Percentiles rank a stretch among this genome's conserved stretches.
Conservation (phyloP, 2,113 vertebrate genomes). For the Zosterops hypoxanthus region DNA sequence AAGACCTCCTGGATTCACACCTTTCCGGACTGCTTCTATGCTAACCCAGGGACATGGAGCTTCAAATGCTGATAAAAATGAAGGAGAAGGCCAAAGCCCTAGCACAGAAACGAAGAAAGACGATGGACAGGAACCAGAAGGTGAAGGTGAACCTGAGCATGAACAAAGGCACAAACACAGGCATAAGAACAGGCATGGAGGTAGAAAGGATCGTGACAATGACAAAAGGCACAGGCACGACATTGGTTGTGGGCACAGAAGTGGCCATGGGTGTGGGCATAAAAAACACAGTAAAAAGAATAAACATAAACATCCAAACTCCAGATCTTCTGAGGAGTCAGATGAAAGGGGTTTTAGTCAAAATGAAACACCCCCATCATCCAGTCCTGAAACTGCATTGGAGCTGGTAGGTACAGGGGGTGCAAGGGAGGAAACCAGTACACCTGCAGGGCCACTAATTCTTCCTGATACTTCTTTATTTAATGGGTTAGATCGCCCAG, state of each 20-base stretch:
- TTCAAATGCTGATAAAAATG: neutral
- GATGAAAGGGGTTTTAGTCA: constrained; percentile 46
- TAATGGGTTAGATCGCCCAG: constrained; percentile 51
- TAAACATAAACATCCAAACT: neutral
- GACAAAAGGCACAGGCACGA: neutral
- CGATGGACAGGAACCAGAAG: neutral
- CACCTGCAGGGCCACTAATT: neutral
- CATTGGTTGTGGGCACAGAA: neutral
- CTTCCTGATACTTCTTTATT: constrained; percentile 10
- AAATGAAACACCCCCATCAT: neutral
- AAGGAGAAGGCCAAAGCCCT: neutral
- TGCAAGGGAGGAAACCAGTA: neutral
- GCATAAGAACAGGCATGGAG: neutral
- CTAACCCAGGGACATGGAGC: neutral
- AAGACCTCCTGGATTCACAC: constrained; percentile 74
- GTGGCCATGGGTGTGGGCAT: neutral
- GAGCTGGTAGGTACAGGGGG: neutral
- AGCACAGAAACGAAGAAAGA: neutral
- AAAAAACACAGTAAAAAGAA: constrained; percentile 7
- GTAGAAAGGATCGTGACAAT: neutral
- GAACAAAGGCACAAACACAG: neutral
- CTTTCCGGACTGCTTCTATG: neutral
- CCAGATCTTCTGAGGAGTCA: constrained; percentile 73
- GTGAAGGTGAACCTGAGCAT: neutral
- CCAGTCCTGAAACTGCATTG: neutral